Conservation (phyloP, 2,888 invertebrate species). For the Clostera curtula region DNA sequence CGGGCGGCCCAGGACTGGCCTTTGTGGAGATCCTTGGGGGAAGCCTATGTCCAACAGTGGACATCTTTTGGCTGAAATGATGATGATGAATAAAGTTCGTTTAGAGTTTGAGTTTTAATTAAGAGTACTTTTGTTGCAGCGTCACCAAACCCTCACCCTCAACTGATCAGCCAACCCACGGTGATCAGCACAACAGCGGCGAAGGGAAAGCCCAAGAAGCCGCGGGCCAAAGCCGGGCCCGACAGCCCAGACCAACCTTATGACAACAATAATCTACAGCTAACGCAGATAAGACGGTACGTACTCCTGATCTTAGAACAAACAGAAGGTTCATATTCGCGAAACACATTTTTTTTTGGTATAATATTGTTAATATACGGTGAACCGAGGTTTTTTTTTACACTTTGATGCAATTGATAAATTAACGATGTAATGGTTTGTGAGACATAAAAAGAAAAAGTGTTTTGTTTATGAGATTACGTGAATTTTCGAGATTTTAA, state of each 20-base stretch:
- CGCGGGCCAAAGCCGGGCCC: slow-evolving; percentile 78
- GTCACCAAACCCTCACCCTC: slow-evolving; percentile 84
- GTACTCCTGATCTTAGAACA: background rate
- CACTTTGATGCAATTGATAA: no score
- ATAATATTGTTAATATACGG: background rate
- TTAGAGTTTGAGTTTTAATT: no score
- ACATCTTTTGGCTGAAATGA: no score
- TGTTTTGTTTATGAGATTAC: no score
- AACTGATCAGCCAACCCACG: slow-evolving; percentile 88
- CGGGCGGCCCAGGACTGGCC: no score
- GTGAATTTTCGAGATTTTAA: no score
- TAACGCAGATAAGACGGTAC: slow-evolving; percentile 64
- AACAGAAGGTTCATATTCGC: background rate
- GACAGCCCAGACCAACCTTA: slow-evolving; percentile 80
- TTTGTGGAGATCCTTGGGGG: no score
- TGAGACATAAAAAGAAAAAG: no score
- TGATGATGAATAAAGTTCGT: no score
- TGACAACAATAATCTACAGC: slow-evolving; percentile 68
- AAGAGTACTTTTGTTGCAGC: slow-evolving; percentile 43
- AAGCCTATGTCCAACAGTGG: no score
- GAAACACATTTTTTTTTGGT: background rate
- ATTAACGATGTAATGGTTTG: no score
- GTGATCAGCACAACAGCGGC: slow-evolving; percentile 82
- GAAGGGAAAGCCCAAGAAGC: slow-evolving; percentile 83
- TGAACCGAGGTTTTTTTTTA: slow-evolving; percentile 1